Percentiles rank a stretch among this genome's conserved stretches.
Conservation (phyloP, 2,113 vertebrate genomes). For the Pelecanus crispus region DNA sequence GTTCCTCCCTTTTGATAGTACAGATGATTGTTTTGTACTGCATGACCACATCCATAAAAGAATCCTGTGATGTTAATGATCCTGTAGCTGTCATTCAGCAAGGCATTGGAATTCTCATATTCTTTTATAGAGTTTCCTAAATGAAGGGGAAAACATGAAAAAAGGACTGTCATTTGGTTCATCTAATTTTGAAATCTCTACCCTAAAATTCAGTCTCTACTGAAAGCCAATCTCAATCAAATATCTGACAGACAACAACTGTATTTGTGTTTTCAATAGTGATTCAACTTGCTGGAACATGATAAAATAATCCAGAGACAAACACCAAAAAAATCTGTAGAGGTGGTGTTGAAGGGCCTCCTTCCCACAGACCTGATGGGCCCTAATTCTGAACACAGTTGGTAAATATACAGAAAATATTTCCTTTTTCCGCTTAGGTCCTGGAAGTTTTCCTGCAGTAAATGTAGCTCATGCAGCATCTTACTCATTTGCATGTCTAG, state of each 20-base stretch:
- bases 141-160: background rate
- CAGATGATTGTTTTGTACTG: constrained; percentile 83
- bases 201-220: background rate
- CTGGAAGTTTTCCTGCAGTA: background rate
- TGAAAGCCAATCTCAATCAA: background rate
- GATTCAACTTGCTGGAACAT: background rate
- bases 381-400: background rate
- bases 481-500: background rate
- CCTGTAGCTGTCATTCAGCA: constrained; percentile 78
- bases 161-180: background rate
- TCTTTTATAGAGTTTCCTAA: constrained; percentile 84
- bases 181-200: background rate
- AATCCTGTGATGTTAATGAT: constrained; percentile 78
- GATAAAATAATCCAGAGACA: background rate
- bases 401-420: background rate
- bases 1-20: constrained; percentile 91
- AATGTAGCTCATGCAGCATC: background rate
- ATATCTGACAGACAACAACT: background rate
- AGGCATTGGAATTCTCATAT: constrained; percentile 78
- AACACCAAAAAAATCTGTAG: background rate
- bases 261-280: background rate
- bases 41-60: constrained; percentile 90
- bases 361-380: background rate
- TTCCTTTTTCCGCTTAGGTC: background rate
- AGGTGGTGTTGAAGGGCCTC: background rate